Conservation (phyloP, 1,140 invertebrate genomes). For the Chlorops oryzae region DNA sequence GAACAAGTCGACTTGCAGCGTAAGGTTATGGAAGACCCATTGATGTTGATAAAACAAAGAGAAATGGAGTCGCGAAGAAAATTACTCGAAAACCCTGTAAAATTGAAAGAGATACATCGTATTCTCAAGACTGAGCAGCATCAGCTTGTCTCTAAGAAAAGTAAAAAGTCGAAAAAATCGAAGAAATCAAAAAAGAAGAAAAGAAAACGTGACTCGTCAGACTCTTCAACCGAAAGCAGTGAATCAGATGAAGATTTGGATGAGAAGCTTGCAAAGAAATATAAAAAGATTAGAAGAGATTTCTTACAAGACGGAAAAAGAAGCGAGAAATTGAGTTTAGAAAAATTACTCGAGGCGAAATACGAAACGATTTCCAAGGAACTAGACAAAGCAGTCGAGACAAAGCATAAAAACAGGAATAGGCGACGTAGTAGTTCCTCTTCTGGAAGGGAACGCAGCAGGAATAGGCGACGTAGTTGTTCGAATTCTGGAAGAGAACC, state of each 20-base stretch:
- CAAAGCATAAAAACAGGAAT: conserved; percentile 13
- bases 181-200: conserved; percentile 40
- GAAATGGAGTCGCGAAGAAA: conserved; percentile 76
- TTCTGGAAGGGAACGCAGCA: conserved; percentile 9
- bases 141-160: conserved; percentile 51
- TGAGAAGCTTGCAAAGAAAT: conserved; percentile 48
- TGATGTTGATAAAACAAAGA: conserved; percentile 76
- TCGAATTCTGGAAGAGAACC: no score
- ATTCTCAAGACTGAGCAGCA: conserved; percentile 61
- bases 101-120: conserved; percentile 74
- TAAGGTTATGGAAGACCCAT: conserved; percentile 85
- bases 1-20: conserved; percentile 72
- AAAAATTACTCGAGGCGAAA: conserved; percentile 33
- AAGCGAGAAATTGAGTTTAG: conserved; percentile 19
- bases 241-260: conserved; percentile 51
- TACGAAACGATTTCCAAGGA: conserved; percentile 43
- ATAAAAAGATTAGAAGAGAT: conserved; percentile 48
- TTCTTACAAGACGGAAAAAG: conserved; percentile 8
- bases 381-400: conserved; percentile 31
- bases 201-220: conserved; percentile 13
- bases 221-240: conserved; percentile 38
- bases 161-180: conserved; percentile 49
- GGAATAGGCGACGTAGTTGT: conserved; percentile 15
- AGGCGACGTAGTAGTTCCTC: conserved; percentile 3
- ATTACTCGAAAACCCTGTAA: conserved; percentile 83